A percentile compares a stretch with the other conserved stretches of the same genome.
Conservation (phyloP, 2,113 vertebrate species). For the Pica pica region DNA sequence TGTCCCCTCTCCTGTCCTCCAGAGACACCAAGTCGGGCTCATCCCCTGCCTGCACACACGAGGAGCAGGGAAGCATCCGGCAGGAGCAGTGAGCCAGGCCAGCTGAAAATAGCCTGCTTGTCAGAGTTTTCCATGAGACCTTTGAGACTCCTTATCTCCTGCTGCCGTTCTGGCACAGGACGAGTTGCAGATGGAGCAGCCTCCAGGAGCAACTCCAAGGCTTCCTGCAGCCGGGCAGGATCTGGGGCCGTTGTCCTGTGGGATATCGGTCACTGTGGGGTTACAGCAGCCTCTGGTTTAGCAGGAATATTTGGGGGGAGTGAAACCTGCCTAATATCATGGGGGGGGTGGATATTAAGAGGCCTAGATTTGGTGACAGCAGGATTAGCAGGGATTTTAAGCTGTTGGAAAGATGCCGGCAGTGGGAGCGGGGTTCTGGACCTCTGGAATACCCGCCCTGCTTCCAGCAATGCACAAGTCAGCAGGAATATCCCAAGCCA, state of each 20-base stretch:
- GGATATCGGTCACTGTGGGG: neutral
- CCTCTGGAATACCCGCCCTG: neutral
- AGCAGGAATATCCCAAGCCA: neutral
- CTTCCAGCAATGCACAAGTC: neutral
- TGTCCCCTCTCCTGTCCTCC: neutral
- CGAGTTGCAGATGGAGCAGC: neutral
- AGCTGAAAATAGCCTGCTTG: constrained; percentile 26
- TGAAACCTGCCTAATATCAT: neutral
- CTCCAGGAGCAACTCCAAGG: neutral
- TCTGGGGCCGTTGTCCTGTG: rapidly evolving
- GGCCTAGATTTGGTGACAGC: neutral
- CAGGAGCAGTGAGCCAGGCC: neutral
- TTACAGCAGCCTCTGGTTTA: rapidly evolving
- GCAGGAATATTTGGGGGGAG: neutral
- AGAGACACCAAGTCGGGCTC: neutral
- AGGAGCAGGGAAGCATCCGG: neutral
- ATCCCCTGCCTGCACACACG: neutral
- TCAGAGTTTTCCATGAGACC: constrained; percentile 28
- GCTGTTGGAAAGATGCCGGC: neutral
- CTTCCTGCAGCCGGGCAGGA: neutral
- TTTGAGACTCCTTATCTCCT: constrained; percentile 3
- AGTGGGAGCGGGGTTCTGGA: rapidly evolving
- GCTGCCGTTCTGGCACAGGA: neutral
- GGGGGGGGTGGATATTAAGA: rapidly evolving
- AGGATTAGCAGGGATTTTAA: neutral